Evolutionary conservation across 2,113 vertebrate species (phyloP), one percentile per base, ranked within the genome.

Genomic region (Uria lomvia): DNA sequence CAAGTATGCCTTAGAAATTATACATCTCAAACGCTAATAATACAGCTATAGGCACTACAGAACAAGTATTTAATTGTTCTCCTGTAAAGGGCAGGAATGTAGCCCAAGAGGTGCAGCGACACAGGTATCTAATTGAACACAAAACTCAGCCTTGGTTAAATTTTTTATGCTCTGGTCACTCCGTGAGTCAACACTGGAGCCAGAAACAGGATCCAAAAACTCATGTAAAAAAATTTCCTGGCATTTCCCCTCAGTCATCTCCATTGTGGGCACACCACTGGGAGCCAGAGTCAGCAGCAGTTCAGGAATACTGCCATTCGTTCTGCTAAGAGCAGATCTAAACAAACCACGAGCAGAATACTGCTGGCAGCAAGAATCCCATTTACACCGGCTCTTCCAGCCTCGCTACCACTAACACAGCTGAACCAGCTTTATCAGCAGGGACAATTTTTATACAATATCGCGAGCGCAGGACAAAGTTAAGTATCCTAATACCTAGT

Each of bases 161-260:
- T 94, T 80, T 84, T 91, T 93, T 34, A 52, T 19, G 82, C 59
- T 88, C 60, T 68, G 74, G 67, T 96, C 94, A 95, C 86, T 60
- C 0, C 36, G n/a, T 89, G 95, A 96, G 68, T 95, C 94, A 96
- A 90, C 65, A 15, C 36, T 2, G 8, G 52, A 92, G 85, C 78
- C 93, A 96, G 88, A 95, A 94, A 95, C 84, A 93, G 74, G 92
- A 95, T 86, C 92, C 74, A 91, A 92, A 73, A 96, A 94, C 89
- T 96, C 93, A 97, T 72, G 80, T 72, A 92, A 87, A 81, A 96
- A 92, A 78, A 86, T 88, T 85, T 91, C 88, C 88, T 89, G 95
- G 94, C 85, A 94, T 92, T 94, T 96, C 94, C 94, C 91, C 43
- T 88, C 85, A 84, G 90, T 92, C 94, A 92, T 55, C 95, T 66